Percentiles rank a stretch among this genome's conserved stretches.
phyloP scores from a whole-genome alignment of 2,888 invertebrate genomes.

The Cloeon dipterum region DNA sequence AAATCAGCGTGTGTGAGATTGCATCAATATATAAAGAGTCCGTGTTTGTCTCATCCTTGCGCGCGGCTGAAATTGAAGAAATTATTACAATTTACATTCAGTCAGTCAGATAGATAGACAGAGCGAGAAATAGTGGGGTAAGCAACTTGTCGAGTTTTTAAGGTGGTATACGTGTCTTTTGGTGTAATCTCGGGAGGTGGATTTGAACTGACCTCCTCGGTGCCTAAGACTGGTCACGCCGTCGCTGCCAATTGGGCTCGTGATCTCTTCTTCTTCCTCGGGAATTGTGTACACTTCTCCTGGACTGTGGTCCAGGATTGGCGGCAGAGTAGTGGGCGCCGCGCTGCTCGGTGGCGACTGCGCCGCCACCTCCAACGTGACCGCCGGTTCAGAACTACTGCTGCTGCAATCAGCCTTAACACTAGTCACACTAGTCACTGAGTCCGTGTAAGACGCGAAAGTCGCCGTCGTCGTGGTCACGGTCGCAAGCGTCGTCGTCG shows the following conservation, averaged over 20 bases:
- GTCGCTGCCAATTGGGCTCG: constrained; percentile 20
- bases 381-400: neutral
- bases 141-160: too few species aligned
- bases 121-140: too few species aligned
- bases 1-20: too few species aligned
- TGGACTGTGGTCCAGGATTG: constrained; percentile 20
- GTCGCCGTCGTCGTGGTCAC: constrained; percentile 4
- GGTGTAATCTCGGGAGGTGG: too few species aligned
- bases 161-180: too few species aligned
- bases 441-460: constrained; percentile 4
- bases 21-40: too few species aligned
- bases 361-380: neutral
- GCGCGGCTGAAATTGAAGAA: too few species aligned
- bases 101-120: too few species aligned
- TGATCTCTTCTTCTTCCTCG: constrained; percentile 23
- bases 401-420: constrained; percentile 3
- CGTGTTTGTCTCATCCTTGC: too few species aligned
- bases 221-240: constrained; percentile 20
- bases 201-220: constrained; percentile 10
- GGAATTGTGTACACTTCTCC: constrained; percentile 25
- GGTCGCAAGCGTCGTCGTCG: constrained; percentile 3
- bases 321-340: constrained; percentile 8
- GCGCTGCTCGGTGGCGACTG: neutral
- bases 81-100: too few species aligned
- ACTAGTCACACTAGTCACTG: constrained; percentile 6